A percentile compares a stretch with the other conserved stretches of the same genome.
Conservation (phyloP, 2,113 vertebrate genomes). For the Prionailurus viverrinus region DNA sequence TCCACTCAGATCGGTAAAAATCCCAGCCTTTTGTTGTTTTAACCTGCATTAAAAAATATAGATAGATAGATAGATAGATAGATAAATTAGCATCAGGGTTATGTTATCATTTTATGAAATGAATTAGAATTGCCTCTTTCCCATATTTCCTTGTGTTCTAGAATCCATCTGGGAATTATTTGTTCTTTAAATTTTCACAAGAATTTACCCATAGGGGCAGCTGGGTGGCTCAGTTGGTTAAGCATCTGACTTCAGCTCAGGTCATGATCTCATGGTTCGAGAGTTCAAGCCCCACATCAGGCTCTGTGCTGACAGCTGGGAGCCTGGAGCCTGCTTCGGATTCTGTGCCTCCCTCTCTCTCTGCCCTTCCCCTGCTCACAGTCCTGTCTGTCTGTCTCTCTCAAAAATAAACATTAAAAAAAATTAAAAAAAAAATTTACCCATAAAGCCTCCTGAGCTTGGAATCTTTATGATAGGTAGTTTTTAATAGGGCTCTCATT, state of each 20-base stretch:
- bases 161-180: background rate
- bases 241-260: too few species aligned
- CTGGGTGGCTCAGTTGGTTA: too few species aligned
- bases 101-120: background rate
- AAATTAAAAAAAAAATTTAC: background rate
- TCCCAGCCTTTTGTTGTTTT: background rate
- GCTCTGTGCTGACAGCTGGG: too few species aligned
- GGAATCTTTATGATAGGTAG: background rate
- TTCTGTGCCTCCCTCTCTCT: too few species aligned
- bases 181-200: conserved; percentile 28
- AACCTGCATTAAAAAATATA: background rate
- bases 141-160: background rate
- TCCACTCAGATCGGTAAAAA: background rate
- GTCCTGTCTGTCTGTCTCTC: too few species aligned
- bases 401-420: too few species aligned
- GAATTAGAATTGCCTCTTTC: background rate
- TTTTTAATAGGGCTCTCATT: background rate
- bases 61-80: background rate
- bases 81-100: background rate
- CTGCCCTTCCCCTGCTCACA: too few species aligned
- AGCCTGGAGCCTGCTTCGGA: too few species aligned
- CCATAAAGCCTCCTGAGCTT: background rate
- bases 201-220: background rate
- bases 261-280: too few species aligned
- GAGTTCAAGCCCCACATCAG: too few species aligned